A percentile compares a stretch with the other conserved stretches of the same genome.
phyloP scores from a whole-genome alignment of 2,797 vertebrate genomes.

The Cyclura pinguis region DNA sequence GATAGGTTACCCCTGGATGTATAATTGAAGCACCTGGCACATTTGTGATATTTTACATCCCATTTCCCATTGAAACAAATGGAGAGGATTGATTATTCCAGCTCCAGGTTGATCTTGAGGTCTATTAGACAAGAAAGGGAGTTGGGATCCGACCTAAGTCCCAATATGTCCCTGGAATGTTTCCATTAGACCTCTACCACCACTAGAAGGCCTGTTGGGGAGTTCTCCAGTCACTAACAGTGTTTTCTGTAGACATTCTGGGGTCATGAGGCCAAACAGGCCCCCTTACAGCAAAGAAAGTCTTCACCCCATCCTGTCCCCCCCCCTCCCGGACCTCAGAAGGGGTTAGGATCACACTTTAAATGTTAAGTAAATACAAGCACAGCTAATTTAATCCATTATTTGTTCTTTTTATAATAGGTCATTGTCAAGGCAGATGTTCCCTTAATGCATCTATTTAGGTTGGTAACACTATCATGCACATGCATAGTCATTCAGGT shows the following conservation, averaged over 20 bases:
- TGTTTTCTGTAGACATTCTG: background rate
- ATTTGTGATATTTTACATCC: too few species aligned
- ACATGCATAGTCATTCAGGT: background rate
- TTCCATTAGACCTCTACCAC: background rate
- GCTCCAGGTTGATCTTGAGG: background rate
- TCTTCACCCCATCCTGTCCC: background rate
- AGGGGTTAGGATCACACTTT: background rate
- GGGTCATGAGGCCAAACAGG: background rate
- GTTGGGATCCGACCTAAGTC: background rate
- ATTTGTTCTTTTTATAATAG: background rate
- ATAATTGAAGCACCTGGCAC: too few species aligned
- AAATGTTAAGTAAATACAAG: background rate
- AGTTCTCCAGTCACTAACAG: background rate
- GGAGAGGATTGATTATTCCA: background rate
- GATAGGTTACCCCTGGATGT: too few species aligned
- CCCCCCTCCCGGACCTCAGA: too few species aligned
- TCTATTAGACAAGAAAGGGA: background rate
- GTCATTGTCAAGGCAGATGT: constrained; percentile 17
- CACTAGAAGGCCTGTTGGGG: background rate
- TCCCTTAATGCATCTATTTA: background rate
- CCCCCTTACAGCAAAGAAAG: background rate
- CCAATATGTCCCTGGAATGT: background rate
- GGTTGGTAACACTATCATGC: background rate
- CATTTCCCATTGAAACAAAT: too few species aligned
- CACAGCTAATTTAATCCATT: constrained; percentile 14